These are phyloP conservation scores for Vireo griseus DNA, from an alignment of 2,797 vertebrate species.

Conservation along the genomic window DNA sequence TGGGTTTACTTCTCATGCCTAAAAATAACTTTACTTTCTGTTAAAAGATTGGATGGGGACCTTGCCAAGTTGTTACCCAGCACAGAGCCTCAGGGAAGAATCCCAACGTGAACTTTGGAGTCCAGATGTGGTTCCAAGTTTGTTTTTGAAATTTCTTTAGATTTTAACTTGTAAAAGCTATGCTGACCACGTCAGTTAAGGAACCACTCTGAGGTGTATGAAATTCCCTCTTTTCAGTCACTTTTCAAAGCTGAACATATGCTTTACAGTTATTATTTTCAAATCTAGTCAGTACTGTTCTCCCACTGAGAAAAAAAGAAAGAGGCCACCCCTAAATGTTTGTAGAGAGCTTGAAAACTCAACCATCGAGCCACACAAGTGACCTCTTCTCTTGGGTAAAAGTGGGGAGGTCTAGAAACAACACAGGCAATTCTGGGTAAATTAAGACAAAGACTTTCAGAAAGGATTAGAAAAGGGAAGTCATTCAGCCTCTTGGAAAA, in stretches of 20 bases:
- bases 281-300: not conserved
- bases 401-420: not conserved
- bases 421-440: not conserved
- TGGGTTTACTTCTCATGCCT: not conserved
- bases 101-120: not conserved
- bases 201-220: not conserved
- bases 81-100: not conserved
- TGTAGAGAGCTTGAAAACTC: not conserved
- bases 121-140: not conserved
- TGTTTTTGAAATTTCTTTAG: not conserved
- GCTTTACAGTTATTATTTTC: not conserved
- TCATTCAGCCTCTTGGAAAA: not conserved
- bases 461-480: not conserved
- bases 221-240: not conserved
- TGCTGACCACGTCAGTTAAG: not conserved
- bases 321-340: not conserved
- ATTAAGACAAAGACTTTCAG: not conserved
- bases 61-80: not conserved
- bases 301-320: not conserved
- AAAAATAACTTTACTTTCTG: not conserved
- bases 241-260: not conserved
- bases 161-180: not conserved
- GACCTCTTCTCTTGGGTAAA: not conserved
- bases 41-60: not conserved
- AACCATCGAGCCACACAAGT: not conserved